These are phyloP conservation scores for Arion vulgaris DNA, from an alignment of 1,140 invertebrate species.

Conservation along the genomic window DNA sequence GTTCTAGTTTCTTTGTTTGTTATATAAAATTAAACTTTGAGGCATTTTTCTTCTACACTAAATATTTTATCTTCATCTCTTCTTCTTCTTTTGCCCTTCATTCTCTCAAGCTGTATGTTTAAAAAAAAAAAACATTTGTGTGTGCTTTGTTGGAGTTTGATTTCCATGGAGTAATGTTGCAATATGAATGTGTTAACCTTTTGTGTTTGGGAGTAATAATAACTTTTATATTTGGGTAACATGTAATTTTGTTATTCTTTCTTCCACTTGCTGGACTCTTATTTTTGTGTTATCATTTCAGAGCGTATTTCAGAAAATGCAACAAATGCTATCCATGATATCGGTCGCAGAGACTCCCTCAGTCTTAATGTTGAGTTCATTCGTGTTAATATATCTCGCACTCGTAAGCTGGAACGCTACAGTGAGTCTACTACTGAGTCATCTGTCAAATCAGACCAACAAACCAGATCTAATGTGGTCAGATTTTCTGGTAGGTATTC, in stretches of 20 bases:
- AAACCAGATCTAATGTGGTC: constrained; percentile 72
- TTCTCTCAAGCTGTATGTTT: no score
- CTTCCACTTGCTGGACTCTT: not conserved
- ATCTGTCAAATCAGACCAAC: constrained; percentile 41
- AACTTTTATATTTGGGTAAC: no score
- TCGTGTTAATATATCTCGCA: constrained; percentile 92
- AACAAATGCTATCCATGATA: constrained; percentile 77
- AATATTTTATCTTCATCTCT: no score
- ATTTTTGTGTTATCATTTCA: constrained; percentile 16
- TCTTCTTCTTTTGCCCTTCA: no score
- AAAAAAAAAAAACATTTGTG: no score
- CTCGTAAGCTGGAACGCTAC: constrained; percentile 59
- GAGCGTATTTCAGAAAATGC: constrained; percentile 44
- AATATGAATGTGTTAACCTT: no score
- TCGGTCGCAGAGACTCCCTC: constrained; percentile 93
- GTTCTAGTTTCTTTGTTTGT: no score
- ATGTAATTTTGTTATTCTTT: not conserved
- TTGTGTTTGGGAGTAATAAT: no score
- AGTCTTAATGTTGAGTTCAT: constrained; percentile 98
- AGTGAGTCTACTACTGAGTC: constrained; percentile 23
- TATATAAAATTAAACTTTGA: no score
- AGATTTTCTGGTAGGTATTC: constrained; percentile 87
- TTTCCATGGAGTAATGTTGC: no score
- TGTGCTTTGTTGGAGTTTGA: no score
- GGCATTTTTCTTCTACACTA: no score